Evolutionary conservation across 92 coral and sea anemone species (phyloP), one percentile per base, ranked within the genome.

Genomic region (Phenganax marumi): DNA sequence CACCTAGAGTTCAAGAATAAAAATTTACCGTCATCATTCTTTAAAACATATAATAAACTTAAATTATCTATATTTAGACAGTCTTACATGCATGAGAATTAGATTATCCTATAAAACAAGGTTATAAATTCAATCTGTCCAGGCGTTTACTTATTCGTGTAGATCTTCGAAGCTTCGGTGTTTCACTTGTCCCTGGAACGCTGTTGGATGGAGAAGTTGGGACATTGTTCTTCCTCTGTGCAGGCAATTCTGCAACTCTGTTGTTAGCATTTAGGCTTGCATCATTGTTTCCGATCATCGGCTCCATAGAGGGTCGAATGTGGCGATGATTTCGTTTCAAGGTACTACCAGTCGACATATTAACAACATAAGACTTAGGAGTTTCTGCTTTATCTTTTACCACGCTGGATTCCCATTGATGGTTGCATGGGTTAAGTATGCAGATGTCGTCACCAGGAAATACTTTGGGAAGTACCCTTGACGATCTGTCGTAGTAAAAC

Each of bases 331-430:
- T 54, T 54, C 60, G 10, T 54, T 10, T n/a, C n/a, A 54, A n/a
- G n/a, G 60, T 54, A 54, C n/a, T 54, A 10, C 60, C 60, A 54
- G 11, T n/a, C 10, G 11, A 10, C 60, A 54, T 10, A 54, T 54
- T n/a, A 10, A 54, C 60, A 10, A n/a, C n/a, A 54, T 54, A 54
- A 54, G 60, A 54, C n/a, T n/a, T 54, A 54, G 82, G 86, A 10
- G 54, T 46, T 53, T 0, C 65, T 73, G 70, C 46, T 43, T 12
- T 72, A 14, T 54, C 33, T 23, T 58, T 72, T 43, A 71, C 69
- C 22, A 73, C 25, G 25, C 86, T 80, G 10, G 86, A 69, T 82
- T 72, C 86, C 80, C 82, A 73, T 23, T 72, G 57, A 79, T 70
- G 57, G 13, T 71, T 70, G 71, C 16, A 68, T 13, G 25, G 69